Evolutionary conservation across 2,797 vertebrate species (phyloP).

Genomic region (Valencia hispanica): DNA sequence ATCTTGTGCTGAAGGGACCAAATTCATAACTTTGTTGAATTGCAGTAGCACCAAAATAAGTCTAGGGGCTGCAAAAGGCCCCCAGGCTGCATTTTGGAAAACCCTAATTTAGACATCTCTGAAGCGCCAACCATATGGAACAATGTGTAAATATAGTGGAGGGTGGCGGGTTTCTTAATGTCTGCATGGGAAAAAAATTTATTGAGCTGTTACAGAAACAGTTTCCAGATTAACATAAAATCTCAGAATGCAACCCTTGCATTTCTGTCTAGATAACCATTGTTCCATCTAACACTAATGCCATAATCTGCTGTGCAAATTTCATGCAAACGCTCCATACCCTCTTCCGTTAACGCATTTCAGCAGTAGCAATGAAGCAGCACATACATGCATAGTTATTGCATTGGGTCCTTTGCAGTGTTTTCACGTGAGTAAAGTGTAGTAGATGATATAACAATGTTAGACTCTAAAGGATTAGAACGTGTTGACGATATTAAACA

Average conservation of each 20-base stretch:
- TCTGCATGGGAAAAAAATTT: neutral
- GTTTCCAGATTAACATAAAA: neutral
- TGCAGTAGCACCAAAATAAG: neutral
- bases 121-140: neutral
- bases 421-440: neutral
- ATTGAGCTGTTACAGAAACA: neutral
- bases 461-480: neutral
- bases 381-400: neutral
- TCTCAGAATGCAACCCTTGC: neutral
- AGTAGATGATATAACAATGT: neutral
- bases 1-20: neutral
- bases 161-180: rapidly evolving
- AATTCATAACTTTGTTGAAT: neutral
- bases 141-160: neutral
- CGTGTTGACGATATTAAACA: neutral
- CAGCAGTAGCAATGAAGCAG: neutral
- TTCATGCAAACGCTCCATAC: neutral
- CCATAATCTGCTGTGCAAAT: neutral
- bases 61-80: neutral
- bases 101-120: neutral
- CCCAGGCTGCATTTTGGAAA: neutral
- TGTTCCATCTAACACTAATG: neutral
- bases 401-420: neutral
- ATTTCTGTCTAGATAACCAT: neutral
- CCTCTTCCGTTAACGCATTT: neutral